A percentile compares a stretch with the other conserved stretches of the same genome.
Evolutionary conservation across 1,140 invertebrate genomes (phyloP).

Genomic region (Scaptomyza hsui): DNA sequence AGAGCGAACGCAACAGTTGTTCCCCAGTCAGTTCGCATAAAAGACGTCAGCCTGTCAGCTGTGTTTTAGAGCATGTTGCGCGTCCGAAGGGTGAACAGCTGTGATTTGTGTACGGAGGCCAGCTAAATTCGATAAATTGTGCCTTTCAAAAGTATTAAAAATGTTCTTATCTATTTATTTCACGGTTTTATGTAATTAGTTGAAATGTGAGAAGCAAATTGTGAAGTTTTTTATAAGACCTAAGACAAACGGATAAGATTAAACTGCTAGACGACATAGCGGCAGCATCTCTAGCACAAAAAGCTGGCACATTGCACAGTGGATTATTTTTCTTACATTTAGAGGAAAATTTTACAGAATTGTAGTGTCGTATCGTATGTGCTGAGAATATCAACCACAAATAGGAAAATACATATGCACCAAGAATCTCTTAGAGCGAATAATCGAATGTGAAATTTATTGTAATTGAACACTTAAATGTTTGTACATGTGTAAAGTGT

Average conservation of each 20-base stretch:
- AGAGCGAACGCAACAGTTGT: conserved; percentile 29
- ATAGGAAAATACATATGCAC: background rate
- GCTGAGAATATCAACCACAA: background rate
- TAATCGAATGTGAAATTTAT: conserved; percentile 1
- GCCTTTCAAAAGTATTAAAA: background rate
- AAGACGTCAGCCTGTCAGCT: conserved; percentile 18
- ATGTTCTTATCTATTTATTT: conserved; percentile 11
- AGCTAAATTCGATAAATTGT: background rate
- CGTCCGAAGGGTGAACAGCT: conserved; percentile 23
- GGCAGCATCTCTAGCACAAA: conserved; percentile 18
- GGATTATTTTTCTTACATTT: conserved; percentile 12
- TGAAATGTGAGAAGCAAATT: background rate
- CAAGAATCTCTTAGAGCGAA: conserved; percentile 3
- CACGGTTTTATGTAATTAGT: background rate
- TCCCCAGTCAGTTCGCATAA: conserved; percentile 29
- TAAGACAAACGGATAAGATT: background rate
- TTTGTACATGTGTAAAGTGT: background rate
- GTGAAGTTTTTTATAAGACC: background rate
- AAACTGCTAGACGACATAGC: conserved; percentile 2
- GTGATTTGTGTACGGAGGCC: background rate
- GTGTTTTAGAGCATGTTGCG: conserved; percentile 24
- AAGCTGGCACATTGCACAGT: conserved; percentile 17
- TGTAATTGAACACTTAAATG: conserved; percentile 6
- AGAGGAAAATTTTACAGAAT: conserved; percentile 5
- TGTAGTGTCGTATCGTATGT: background rate